phyloP scores from a whole-genome alignment of 1,140 invertebrate species.

The Teleopsis dalmanni region DNA sequence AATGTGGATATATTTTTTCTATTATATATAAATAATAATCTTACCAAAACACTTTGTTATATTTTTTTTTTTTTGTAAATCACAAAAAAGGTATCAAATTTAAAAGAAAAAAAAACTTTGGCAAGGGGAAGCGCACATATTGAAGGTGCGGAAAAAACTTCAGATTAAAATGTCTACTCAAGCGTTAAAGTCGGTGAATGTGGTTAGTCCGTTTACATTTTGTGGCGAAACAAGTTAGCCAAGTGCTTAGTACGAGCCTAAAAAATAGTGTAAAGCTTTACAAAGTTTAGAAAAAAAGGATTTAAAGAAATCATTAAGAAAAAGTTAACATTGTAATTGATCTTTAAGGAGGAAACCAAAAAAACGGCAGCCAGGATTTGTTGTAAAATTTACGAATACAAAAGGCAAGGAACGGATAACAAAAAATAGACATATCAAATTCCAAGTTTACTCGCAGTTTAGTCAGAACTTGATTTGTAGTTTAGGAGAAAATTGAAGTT shows the following conservation, averaged over 20 bases:
- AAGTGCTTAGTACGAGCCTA: not conserved
- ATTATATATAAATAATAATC: too few relatives aligned
- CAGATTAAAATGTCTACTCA: not conserved
- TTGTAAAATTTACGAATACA: not conserved
- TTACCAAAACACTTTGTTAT: too few relatives aligned
- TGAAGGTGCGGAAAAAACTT: not conserved
- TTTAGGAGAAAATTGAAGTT: too few relatives aligned
- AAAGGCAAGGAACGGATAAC: not conserved
- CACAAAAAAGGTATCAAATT: too few relatives aligned
- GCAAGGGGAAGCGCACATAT: not conserved
- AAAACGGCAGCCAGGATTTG: slow-evolving; percentile 22
- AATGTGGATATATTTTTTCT: too few relatives aligned
- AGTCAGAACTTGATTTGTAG: not conserved
- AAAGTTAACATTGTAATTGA: slow-evolving; percentile 38
- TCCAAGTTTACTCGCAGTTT: too few relatives aligned
- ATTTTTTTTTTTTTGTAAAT: too few relatives aligned
- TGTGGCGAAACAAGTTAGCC: slow-evolving; percentile 14
- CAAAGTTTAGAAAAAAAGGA: not conserved
- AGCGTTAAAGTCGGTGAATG: slow-evolving; percentile 8
- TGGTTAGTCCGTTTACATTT: slow-evolving; percentile 11
- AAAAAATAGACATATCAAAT: too few relatives aligned
- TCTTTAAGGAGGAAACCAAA: slow-evolving; percentile 42
- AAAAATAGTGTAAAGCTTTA: not conserved
- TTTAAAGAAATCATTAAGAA: slow-evolving; percentile 15
- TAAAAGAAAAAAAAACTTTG: too few relatives aligned